Conservation (phyloP, 1,140 invertebrate species). For the Babylonia areolata region DNA sequence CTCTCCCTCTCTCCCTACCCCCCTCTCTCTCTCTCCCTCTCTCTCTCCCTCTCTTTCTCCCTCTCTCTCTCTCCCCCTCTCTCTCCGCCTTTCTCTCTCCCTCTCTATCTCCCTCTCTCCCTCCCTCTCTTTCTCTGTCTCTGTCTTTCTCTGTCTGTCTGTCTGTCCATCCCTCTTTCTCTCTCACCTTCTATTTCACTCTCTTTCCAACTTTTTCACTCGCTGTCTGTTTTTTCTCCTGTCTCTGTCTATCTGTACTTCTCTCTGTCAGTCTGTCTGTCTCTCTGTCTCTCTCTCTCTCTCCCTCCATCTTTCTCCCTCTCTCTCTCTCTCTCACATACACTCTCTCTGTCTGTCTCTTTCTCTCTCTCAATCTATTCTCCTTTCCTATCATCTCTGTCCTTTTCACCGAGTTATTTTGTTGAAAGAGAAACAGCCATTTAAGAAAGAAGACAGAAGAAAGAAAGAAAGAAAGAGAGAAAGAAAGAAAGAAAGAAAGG, state of each 20-base stretch:
- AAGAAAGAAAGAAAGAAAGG: too few species aligned
- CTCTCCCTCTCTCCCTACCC: not conserved
- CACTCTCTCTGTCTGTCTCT: too few species aligned
- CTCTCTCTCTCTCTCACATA: not conserved
- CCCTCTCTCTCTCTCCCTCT: not conserved
- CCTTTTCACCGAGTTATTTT: too few species aligned
- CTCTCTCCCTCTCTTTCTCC: not conserved
- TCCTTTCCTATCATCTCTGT: too few species aligned
- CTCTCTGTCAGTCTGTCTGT: not conserved
- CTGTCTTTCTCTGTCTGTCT: not conserved
- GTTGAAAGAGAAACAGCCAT: too few species aligned
- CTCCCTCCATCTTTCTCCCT: not conserved
- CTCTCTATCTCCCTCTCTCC: not conserved
- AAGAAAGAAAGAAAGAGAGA: too few species aligned
- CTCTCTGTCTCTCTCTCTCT: too few species aligned
- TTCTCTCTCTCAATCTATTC: too few species aligned
- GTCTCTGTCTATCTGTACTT: not conserved
- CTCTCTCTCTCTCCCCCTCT: not conserved
- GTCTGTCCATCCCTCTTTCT: not conserved
- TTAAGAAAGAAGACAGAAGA: too few species aligned
- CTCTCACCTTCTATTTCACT: not conserved
- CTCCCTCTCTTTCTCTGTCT: not conserved
- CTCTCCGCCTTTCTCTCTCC: not conserved
- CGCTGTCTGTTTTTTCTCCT: not conserved
- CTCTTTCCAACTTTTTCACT: not conserved